Evolutionary conservation across 2,113 vertebrate genomes (phyloP).

Genomic region (Camelus bactrianus): DNA sequence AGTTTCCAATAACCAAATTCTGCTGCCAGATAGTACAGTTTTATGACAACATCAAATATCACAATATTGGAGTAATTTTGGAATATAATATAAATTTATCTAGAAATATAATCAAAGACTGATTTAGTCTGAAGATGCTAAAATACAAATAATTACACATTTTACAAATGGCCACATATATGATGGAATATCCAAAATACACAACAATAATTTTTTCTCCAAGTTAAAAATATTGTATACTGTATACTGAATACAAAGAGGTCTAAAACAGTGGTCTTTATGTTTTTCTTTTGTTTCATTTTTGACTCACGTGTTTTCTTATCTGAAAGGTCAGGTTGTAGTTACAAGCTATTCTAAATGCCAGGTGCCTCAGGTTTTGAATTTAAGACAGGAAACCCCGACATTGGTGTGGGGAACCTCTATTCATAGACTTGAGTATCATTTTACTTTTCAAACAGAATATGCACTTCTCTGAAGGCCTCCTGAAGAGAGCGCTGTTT

Average conservation of each 20-base stretch:
- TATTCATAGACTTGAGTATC: not conserved
- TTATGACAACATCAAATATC: not conserved
- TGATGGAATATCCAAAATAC: not conserved
- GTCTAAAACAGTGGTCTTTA: not conserved
- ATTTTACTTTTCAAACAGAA: not conserved
- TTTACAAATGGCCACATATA: not conserved
- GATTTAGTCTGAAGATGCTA: not conserved
- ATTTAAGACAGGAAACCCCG: not conserved
- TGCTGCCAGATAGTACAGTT: not conserved
- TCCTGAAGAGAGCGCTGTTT: not conserved
- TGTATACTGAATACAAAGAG: not conserved
- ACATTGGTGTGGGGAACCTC: not conserved
- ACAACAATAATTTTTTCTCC: not conserved
- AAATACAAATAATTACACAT: not conserved
- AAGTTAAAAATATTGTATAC: not conserved
- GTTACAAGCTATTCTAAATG: slow-evolving; percentile 49
- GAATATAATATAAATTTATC: slow-evolving; percentile 7
- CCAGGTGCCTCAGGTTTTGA: not conserved
- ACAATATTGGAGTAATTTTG: not conserved
- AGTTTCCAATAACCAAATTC: not conserved
- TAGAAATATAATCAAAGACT: not conserved
- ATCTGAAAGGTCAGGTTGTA: not conserved
- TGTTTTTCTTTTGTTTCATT: not conserved
- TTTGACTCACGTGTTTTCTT: not conserved
- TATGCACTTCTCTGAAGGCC: not conserved